These are phyloP conservation scores for Drosophila mojavensis DNA, from an alignment of 1,140 invertebrate genomes.

Conservation along the genomic window DNA sequence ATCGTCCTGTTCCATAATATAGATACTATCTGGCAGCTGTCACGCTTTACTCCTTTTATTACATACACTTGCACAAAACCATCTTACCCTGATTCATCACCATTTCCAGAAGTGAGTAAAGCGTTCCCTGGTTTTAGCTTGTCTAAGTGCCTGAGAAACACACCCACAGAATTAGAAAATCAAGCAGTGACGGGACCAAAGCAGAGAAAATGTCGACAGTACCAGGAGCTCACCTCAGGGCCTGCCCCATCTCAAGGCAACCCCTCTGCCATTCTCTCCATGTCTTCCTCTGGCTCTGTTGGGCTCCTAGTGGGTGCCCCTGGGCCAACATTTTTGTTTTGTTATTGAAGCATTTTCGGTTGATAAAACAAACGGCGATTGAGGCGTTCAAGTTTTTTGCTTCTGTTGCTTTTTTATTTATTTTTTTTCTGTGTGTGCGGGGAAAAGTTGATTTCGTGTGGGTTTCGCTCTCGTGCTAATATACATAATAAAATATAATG, in stretches of 20 bases:
- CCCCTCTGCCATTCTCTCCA: background rate
- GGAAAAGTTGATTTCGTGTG: slow-evolving; percentile 46
- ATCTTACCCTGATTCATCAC: too few relatives aligned
- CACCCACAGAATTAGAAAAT: slow-evolving; percentile 52
- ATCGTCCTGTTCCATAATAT: too few relatives aligned
- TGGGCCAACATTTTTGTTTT: slow-evolving; percentile 26
- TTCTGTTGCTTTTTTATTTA: background rate
- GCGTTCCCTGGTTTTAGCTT: slow-evolving; percentile 9
- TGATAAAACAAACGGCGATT: slow-evolving; percentile 48
- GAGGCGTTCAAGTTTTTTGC: slow-evolving; percentile 22
- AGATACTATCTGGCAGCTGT: too few relatives aligned
- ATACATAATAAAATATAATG: slow-evolving; percentile 74
- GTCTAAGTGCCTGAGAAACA: slow-evolving; percentile 38
- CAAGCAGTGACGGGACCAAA: slow-evolving; percentile 16
- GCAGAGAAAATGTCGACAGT: slow-evolving; percentile 28
- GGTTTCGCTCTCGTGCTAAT: slow-evolving; percentile 37
- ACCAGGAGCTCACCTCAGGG: background rate
- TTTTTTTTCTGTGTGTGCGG: background rate
- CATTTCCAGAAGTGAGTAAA: background rate
- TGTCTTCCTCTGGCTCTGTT: background rate
- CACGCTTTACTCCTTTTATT: too few relatives aligned
- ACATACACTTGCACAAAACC: too few relatives aligned
- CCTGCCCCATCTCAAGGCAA: background rate
- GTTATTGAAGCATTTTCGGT: slow-evolving; percentile 50
- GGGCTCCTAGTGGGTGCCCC: slow-evolving; percentile 27